These are phyloP conservation scores for Trichonephila clavipes DNA, from an alignment of 1,140 invertebrate genomes.

Conservation along the genomic window DNA sequence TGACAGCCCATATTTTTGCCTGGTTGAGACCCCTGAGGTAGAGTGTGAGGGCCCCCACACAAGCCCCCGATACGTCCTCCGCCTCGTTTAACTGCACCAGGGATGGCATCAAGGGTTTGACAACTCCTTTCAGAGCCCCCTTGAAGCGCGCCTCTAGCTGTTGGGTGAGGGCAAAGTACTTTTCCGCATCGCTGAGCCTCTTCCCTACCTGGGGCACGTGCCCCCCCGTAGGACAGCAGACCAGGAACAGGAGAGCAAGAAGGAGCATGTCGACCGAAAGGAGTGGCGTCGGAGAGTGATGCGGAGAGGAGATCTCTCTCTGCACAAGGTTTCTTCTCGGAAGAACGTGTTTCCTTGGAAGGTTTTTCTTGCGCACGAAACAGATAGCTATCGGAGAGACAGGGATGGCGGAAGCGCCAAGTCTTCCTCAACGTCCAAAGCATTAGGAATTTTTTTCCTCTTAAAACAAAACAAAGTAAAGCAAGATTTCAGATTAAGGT, in stretches of 20 bases:
- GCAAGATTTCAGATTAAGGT: too few relatives aligned
- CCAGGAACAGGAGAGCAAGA: neutral
- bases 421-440: too few relatives aligned
- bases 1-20: neutral
- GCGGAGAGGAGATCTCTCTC: too few relatives aligned
- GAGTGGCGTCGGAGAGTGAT: too few relatives aligned
- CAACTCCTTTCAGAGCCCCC: neutral
- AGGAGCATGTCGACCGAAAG: neutral
- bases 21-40: neutral
- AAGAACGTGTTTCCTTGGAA: too few relatives aligned
- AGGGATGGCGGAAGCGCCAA: too few relatives aligned
- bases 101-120: neutral
- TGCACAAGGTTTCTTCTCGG: too few relatives aligned
- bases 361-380: too few relatives aligned
- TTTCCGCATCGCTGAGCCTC: neutral
- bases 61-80: neutral
- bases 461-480: too few relatives aligned
- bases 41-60: neutral
- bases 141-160: neutral
- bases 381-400: too few relatives aligned
- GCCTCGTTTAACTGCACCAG: neutral
- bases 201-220: neutral
- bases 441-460: too few relatives aligned
- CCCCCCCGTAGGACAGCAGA: neutral
- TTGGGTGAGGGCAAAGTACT: neutral